Evolutionary conservation across 1,140 invertebrate genomes (phyloP).

Genomic region (Trichonephila clavata): DNA sequence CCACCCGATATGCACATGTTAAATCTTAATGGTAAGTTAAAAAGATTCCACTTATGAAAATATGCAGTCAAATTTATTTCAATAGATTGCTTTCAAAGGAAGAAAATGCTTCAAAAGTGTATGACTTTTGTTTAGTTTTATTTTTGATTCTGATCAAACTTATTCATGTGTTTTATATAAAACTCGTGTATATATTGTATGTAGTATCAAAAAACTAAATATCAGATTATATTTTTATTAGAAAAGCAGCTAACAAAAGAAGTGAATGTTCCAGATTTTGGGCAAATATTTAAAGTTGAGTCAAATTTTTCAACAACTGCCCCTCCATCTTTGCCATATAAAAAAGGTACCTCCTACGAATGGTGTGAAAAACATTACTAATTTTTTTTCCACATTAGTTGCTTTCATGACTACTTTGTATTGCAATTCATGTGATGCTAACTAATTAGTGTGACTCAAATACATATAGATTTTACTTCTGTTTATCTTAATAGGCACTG

Average conservation of each 20-base stretch:
- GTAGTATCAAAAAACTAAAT: background rate
- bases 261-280: constrained; percentile 78
- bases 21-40: constrained; percentile 85
- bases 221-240: constrained; percentile 8
- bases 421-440: constrained; percentile 8
- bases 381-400: background rate
- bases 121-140: background rate
- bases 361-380: constrained; percentile 36
- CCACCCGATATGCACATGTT: constrained; percentile 87
- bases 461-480: background rate
- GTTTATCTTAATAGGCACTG: too few relatives aligned
- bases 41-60: background rate
- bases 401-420: background rate
- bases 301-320: constrained; percentile 77
- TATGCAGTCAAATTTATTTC: too few relatives aligned
- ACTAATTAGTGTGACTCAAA: constrained; percentile 20
- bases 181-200: background rate
- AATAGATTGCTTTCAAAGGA: too few relatives aligned
- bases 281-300: constrained; percentile 81
- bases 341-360: constrained; percentile 59
- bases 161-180: background rate
- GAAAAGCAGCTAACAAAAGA: constrained; percentile 59
- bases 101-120: too few relatives aligned
- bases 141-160: background rate
- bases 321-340: constrained; percentile 39